phyloP scores from a whole-genome alignment of 2,888 invertebrate species.

The Iselma pallidipennis region DNA sequence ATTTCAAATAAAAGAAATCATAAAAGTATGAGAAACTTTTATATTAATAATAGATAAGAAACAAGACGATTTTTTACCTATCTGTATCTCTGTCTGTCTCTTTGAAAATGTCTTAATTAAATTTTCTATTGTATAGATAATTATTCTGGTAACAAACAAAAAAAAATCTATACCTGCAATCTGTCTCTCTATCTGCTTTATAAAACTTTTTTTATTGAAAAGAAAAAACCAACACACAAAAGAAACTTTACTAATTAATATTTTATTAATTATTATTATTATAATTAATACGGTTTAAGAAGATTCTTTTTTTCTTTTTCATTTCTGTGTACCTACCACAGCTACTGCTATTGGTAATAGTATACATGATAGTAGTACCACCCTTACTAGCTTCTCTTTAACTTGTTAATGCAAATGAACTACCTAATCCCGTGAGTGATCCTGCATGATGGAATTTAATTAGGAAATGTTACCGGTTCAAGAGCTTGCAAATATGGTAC shows the following conservation, averaged over 20 bases:
- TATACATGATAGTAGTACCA: background rate
- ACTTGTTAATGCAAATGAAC: conserved; percentile 37
- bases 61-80: background rate
- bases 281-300: no score
- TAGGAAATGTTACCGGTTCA: conserved; percentile 31
- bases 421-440: conserved; percentile 36
- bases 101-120: background rate
- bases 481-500: conserved; percentile 32
- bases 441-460: conserved; percentile 35
- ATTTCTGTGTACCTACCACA: no score
- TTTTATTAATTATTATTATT: no score
- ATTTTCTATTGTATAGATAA: background rate
- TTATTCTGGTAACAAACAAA: background rate
- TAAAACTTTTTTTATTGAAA: background rate
- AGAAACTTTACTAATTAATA: background rate
- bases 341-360: no score
- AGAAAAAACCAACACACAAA: background rate
- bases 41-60: background rate
- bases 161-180: background rate
- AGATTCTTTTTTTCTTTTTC: no score
- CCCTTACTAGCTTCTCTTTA: conserved; percentile 28
- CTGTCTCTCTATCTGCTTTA: background rate
- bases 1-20: background rate
- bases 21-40: background rate
- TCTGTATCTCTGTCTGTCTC: background rate